Conservation (phyloP, 1,140 invertebrate genomes). For the Aphis gossypii region DNA sequence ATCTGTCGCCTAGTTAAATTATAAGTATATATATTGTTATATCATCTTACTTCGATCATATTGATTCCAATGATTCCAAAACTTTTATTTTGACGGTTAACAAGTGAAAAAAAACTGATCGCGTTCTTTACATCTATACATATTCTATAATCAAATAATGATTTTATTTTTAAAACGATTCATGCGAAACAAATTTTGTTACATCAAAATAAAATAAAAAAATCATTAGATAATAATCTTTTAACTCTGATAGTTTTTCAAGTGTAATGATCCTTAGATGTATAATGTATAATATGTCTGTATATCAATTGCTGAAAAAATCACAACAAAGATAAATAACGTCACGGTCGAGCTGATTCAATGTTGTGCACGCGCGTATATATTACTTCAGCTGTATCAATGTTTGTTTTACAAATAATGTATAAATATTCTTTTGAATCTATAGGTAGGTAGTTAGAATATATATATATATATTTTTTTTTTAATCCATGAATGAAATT, state of each 20-base stretch:
- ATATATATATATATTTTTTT: not conserved
- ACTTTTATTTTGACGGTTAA: not conserved
- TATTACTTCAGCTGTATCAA: not conserved
- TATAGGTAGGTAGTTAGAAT: not conserved
- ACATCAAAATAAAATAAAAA: not conserved
- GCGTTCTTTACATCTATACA: not conserved
- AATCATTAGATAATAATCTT: constrained; percentile 7
- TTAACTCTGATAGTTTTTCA: not conserved
- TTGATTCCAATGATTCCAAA: not conserved
- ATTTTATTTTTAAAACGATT: constrained; percentile 14
- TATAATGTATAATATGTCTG: not conserved
- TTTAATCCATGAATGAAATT: not conserved
- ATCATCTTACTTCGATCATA: not conserved
- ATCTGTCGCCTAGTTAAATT: not conserved
- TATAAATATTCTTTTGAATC: not conserved
- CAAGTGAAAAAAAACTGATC: not conserved
- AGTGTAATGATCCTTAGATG: constrained; percentile 23
- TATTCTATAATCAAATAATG: not conserved
- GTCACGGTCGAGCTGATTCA: constrained; percentile 11
- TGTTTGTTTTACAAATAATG: not conserved
- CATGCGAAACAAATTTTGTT: constrained; percentile 4
- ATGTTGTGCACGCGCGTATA: not conserved
- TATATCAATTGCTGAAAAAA: not conserved
- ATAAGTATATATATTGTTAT: not conserved
- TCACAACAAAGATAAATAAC: constrained; percentile 42